Percentiles rank a stretch among this genome's conserved stretches.
These are phyloP conservation scores for Hystrix brachyura DNA, from an alignment of 2,113 vertebrate genomes.

Conservation along the genomic window DNA sequence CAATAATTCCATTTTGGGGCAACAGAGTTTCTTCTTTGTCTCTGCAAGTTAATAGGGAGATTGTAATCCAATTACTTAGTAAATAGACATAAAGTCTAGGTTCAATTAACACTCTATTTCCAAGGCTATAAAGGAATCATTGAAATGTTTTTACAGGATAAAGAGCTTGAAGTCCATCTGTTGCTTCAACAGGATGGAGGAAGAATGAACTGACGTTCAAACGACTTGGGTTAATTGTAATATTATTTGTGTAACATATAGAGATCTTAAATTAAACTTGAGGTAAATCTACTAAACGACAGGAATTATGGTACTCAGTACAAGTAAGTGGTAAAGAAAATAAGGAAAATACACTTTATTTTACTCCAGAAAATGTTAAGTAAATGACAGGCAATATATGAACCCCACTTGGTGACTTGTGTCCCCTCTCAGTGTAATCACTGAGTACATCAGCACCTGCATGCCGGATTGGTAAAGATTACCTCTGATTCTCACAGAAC, in stretches of 20 bases:
- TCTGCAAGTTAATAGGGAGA: neutral
- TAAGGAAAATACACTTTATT: conserved; percentile 2
- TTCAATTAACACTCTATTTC: conserved; percentile 2
- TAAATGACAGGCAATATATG: neutral
- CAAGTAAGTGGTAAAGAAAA: conserved; percentile 1
- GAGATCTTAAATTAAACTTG: neutral
- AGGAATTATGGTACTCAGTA: neutral
- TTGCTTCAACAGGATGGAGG: neutral
- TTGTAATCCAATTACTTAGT: neutral
- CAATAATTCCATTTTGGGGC: neutral
- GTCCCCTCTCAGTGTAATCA: neutral
- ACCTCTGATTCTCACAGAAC: neutral
- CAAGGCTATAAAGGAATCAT: neutral
- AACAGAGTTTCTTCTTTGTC: neutral
- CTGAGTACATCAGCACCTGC: neutral
- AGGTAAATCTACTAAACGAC: neutral
- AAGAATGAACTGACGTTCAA: conserved; percentile 37
- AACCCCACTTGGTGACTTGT: neutral
- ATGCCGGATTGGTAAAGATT: too few relatives aligned
- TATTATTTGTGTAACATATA: conserved; percentile 1
- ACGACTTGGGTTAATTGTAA: neutral
- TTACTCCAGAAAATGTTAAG: neutral
- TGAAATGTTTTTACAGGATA: neutral
- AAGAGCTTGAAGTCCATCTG: neutral
- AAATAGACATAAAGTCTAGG: conserved; percentile 21